phyloP scores from a whole-genome alignment of 2,113 vertebrate species.

The Meleagris gallopavo region DNA sequence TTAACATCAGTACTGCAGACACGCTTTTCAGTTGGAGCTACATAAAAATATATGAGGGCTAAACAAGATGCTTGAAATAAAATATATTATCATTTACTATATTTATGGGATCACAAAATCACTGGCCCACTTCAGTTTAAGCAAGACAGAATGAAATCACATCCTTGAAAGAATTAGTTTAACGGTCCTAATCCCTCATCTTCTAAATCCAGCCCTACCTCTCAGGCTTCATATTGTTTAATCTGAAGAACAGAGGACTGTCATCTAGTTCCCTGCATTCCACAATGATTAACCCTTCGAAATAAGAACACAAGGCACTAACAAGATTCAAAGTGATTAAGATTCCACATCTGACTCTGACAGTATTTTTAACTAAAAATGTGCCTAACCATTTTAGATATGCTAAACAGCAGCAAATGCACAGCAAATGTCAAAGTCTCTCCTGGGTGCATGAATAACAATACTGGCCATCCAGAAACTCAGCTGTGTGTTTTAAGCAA shows the following conservation, averaged over 20 bases:
- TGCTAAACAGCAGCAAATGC: background rate
- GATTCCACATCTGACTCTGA: fast-evolving
- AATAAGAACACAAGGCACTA: background rate
- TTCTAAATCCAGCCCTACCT: conserved; percentile 57
- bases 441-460: background rate
- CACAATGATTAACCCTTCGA: conserved; percentile 9
- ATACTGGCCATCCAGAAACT: background rate
- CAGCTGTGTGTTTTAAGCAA: background rate
- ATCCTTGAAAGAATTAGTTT: conserved; percentile 48
- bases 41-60: background rate
- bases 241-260: conserved; percentile 17
- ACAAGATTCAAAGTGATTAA: conserved; percentile 21
- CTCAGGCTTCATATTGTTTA: conserved; percentile 22
- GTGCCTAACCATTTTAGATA: background rate
- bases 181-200: conserved; percentile 36
- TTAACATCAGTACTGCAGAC: background rate
- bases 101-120: background rate
- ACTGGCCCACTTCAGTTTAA: conserved; percentile 27
- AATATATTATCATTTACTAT: background rate
- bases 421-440: background rate
- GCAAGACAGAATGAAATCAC: conserved; percentile 39
- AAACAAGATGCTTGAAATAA: conserved; percentile 16
- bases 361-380: background rate
- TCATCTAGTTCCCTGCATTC: conserved; percentile 5
- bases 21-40: conserved; percentile 8